Evolutionary conservation across 2,797 vertebrate species (phyloP), one percentile per base, ranked within the genome.

Genomic region (Cossypha polioptera): DNA sequence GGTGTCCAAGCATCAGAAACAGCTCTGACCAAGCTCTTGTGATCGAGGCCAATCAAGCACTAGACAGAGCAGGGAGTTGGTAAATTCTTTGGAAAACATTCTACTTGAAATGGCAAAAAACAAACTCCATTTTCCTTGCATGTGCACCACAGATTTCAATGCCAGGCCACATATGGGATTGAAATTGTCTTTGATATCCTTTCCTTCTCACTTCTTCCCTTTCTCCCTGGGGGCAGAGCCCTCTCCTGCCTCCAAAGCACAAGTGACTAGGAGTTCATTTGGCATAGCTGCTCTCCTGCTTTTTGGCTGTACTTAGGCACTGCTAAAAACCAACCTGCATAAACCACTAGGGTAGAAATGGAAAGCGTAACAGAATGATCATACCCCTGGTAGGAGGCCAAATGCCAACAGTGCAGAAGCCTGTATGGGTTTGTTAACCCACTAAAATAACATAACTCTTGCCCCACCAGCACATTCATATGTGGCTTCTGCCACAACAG

Each of bases 321-420:
- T 62, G 67, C 65, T 87, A 14, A 69, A 91, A 93, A 45, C 1
- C 81, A 86, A 33, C 43, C 61, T 73, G 75, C 63, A 72, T 13
- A 83, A 80, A 89, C 19, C 61, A 58, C 43, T 0, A 0, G 89
- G 83, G 54, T 3, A 87, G 72, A 55, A 95, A 88, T 0, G 1
- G 62, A 75, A 59, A 75, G 31, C 1, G 0, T 55, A 89, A 54
- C 38, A 75, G 65, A 48, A 87, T 25, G 48, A 92, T 88, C 68
- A 40, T 38, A 38, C 31, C 71, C 68, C 84, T 83, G 81, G 84
- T 85, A 91, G 84, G 18, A 92, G 92, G 85, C 89, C 95, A 94
- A 84, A 72, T 73, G 72, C 75, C 73, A 85, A 69, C 85, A 83
- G 47, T 5, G 13, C 78, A 94, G 76, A 90, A 92, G 75, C 53